phyloP scores from a whole-genome alignment of 2,113 vertebrate genomes.

The Sturnus vulgaris region DNA sequence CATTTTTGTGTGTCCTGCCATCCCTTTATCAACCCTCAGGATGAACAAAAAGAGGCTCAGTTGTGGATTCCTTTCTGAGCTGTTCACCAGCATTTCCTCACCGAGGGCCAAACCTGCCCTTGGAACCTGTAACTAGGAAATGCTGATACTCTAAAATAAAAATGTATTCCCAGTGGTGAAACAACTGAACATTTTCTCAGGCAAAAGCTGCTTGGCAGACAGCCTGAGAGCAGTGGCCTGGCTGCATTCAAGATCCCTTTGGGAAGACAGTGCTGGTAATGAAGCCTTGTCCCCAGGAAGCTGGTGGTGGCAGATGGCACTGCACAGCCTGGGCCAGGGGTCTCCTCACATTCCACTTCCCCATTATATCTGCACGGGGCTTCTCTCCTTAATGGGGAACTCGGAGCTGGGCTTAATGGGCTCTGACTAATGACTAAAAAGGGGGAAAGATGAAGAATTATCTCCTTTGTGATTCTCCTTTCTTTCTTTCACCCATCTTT shows the following conservation, averaged over 20 bases:
- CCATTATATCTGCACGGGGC: neutral
- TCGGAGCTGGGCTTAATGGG: neutral
- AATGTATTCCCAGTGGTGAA: neutral
- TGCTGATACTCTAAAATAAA: neutral
- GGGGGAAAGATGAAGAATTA: slow-evolving; percentile 11
- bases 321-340: neutral
- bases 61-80: neutral
- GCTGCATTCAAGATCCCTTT: neutral
- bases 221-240: neutral
- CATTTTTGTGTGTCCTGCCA: neutral
- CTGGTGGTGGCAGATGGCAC: neutral
- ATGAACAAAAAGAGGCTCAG: neutral
- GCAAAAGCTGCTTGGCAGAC: neutral
- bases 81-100: neutral
- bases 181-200: neutral
- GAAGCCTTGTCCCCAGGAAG: neutral
- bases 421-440: slow-evolving; percentile 7
- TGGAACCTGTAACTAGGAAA: neutral
- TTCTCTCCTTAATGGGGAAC: neutral
- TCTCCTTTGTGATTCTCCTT: neutral
- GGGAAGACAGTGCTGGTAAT: neutral
- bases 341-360: neutral
- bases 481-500: neutral
- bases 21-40: neutral
- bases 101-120: neutral